Evolutionary conservation across 2,113 vertebrate species (phyloP).

Genomic region (Symphodus melops): DNA sequence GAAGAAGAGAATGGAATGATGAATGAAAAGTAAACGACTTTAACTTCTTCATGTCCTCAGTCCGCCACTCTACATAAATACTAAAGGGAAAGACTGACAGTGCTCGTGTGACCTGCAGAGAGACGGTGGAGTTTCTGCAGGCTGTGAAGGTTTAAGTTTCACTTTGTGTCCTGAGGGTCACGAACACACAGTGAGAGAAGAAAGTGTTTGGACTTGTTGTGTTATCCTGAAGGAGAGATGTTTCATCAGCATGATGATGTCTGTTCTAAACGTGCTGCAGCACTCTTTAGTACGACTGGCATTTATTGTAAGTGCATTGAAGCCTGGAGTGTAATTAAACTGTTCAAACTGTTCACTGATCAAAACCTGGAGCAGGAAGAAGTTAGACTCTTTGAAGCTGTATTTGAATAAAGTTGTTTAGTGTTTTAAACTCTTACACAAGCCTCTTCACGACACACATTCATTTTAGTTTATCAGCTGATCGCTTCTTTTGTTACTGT

Average conservation of each 20-base stretch:
- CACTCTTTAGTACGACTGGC: background rate
- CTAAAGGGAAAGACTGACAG: too few species aligned
- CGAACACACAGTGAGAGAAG: background rate
- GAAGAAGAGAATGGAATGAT: too few species aligned
- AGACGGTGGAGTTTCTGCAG: background rate
- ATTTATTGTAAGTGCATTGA: background rate
- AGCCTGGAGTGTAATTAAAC: background rate
- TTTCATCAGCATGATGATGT: background rate
- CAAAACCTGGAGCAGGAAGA: background rate
- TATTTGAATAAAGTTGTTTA: too few species aligned
- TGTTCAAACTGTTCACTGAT: too few species aligned
- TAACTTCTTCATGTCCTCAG: too few species aligned
- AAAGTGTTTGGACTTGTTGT: too few species aligned
- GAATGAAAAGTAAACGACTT: background rate
- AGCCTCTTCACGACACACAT: too few species aligned
- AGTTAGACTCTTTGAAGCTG: background rate
- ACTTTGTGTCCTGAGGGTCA: background rate
- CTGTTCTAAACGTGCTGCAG: background rate
- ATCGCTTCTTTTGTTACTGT: too few species aligned
- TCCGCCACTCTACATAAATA: background rate
- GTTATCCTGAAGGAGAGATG: background rate
- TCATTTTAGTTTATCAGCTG: too few species aligned
- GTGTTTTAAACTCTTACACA: too few species aligned
- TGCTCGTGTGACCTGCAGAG: background rate
- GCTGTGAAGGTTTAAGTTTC: background rate